These are phyloP conservation scores for Hexactinellida sp. DNA, from an alignment of 37 sponge, comb jelly and placozoan genomes.

Conservation along the genomic window DNA sequence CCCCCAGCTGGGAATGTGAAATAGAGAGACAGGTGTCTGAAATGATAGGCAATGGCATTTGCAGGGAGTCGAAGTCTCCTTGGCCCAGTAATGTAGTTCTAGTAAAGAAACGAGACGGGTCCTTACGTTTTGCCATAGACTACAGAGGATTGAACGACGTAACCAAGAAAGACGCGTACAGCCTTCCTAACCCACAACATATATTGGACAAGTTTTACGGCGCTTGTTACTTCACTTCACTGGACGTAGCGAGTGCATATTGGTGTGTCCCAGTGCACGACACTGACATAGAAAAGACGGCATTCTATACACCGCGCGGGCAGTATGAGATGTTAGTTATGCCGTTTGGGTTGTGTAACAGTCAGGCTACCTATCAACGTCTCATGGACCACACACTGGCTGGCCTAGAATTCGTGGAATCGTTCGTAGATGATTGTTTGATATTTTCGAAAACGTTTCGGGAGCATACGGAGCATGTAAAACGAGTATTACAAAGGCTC, in stretches of 20 bases:
- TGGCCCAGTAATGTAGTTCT: constrained; percentile 23
- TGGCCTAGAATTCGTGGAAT: not conserved
- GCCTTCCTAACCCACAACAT: not conserved
- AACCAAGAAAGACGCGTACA: constrained; percentile 22
- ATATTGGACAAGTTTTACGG: constrained; percentile 19
- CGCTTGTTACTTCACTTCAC: constrained; percentile 24
- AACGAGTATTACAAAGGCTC: not conserved
- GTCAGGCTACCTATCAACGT: constrained; percentile 41
- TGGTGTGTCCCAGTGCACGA: constrained; percentile 36
- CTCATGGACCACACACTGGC: constrained; percentile 30
- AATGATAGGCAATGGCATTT: constrained; percentile 20
- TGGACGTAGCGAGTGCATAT: constrained; percentile 54
- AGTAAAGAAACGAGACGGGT: constrained; percentile 25
- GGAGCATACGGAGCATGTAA: too few relatives aligned
- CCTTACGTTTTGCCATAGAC: constrained; percentile 34
- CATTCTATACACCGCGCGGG: constrained; percentile 39
- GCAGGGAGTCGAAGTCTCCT: constrained; percentile 14
- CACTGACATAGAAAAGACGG: constrained; percentile 36
- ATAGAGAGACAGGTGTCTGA: not conserved
- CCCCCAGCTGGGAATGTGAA: not conserved
- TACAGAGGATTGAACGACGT: constrained; percentile 22
- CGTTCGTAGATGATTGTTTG: constrained; percentile 27
- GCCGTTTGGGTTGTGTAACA: constrained; percentile 52
- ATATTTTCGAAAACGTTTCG: not conserved
- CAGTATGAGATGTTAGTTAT: constrained; percentile 44